A percentile compares a stretch with the other conserved stretches of the same genome.
phyloP scores from a whole-genome alignment of 35 echinoderm and acorn worm species.

The Eucidaris tribuloides region DNA sequence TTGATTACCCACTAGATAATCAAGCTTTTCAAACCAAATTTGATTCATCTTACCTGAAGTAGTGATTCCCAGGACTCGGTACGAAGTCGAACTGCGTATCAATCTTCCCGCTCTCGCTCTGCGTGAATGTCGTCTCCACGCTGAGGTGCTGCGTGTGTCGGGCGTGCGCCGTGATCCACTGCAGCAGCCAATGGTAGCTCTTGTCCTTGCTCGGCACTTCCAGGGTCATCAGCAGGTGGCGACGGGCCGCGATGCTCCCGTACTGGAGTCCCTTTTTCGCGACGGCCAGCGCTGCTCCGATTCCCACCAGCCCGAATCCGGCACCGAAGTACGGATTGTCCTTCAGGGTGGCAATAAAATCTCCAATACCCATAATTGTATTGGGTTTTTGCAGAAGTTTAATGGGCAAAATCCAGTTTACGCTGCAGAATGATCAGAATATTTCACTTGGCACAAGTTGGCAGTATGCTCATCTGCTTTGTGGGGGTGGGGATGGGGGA shows the following conservation, averaged over 20 bases:
- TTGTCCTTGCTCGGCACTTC: conserved; percentile 96
- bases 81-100: conserved; percentile 95
- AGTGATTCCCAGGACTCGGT: conserved; percentile 94
- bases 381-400: too few relatives aligned
- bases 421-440: too few relatives aligned
- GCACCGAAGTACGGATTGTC: conserved; percentile 99
- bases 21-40: too few relatives aligned
- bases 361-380: conserved; percentile 52
- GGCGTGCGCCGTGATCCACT: conserved; percentile 90
- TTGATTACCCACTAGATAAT: too few relatives aligned
- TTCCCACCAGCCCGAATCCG: conserved; percentile 89
- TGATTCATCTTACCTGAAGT: too few relatives aligned
- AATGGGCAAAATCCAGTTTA: too few relatives aligned
- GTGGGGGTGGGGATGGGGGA: too few relatives aligned
- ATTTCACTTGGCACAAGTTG: too few relatives aligned
- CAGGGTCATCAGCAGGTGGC: conserved; percentile 92
- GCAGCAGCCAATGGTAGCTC: conserved; percentile 93
- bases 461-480: too few relatives aligned
- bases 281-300: conserved; percentile 69
- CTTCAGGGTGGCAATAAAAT: conserved; percentile 56
- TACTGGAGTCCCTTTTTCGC: conserved; percentile 88
- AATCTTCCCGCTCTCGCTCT: conserved; percentile 87
- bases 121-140: conserved; percentile 78
- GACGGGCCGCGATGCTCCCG: conserved; percentile 77
- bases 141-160: conserved; percentile 79